Evolutionary conservation across 2,888 invertebrate genomes (phyloP).

Genomic region (Electrophaes corylata): DNA sequence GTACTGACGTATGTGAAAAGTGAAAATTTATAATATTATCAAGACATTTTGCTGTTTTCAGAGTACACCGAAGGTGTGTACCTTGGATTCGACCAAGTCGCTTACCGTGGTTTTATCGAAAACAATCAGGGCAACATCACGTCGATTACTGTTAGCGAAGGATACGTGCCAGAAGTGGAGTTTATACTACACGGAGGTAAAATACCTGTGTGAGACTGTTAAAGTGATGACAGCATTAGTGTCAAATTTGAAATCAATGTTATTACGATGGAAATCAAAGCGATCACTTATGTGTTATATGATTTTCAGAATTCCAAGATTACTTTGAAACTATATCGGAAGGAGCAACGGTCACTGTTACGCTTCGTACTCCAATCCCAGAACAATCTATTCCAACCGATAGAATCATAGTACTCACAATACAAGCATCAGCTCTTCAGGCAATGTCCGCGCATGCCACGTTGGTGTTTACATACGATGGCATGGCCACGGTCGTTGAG

Average conservation of each 20-base stretch:
- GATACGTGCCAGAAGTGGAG: conserved; percentile 41
- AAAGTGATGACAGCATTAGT: neutral
- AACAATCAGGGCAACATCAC: conserved; percentile 33
- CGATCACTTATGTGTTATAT: neutral
- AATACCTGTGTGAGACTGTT: neutral
- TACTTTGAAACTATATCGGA: conserved; percentile 18
- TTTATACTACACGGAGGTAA: conserved; percentile 47
- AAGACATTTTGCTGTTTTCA: conserved; percentile 24
- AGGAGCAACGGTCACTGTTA: conserved; percentile 21
- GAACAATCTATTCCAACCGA: conserved; percentile 44
- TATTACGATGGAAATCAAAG: neutral
- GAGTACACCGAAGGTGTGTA: conserved; percentile 31
- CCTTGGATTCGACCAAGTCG: conserved; percentile 45
- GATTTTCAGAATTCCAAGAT: conserved; percentile 19
- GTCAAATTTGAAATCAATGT: neutral
- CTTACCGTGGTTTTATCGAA: conserved; percentile 43
- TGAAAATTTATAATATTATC: neutral
- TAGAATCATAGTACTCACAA: conserved; percentile 42
- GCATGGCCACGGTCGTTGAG: conserved; percentile 16
- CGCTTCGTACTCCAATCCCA: conserved; percentile 39
- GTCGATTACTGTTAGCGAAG: conserved; percentile 44
- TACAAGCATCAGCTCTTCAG: conserved; percentile 45
- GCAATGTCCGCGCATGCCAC: conserved; percentile 44
- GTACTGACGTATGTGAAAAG: no score
- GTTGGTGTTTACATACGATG: conserved; percentile 43